Evolutionary conservation across 2,797 vertebrate genomes (phyloP).

Genomic region (Neosilurus hyrtlii): DNA sequence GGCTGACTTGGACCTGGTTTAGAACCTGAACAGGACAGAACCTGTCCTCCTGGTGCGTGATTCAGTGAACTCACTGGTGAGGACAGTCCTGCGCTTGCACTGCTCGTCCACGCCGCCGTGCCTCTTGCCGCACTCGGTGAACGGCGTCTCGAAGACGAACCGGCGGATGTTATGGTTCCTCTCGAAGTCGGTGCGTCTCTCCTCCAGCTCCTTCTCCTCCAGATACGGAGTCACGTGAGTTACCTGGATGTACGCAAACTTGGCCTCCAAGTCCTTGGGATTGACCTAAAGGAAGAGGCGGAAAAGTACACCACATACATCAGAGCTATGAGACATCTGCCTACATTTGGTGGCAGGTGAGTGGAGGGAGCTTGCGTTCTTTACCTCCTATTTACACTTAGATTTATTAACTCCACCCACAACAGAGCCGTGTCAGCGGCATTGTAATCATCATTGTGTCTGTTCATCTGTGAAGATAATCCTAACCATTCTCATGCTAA

Average conservation of each 20-base stretch:
- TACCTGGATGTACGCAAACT: constrained; percentile 98
- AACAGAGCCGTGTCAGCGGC: too few species aligned
- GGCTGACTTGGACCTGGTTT: neutral
- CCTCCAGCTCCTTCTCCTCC: constrained; percentile 93
- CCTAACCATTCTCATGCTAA: too few species aligned
- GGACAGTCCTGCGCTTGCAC: constrained; percentile 88
- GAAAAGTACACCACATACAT: neutral
- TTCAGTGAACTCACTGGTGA: constrained; percentile 82
- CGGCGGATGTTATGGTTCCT: constrained; percentile 94
- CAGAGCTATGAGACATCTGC: too few species aligned
- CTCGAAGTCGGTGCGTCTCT: constrained; percentile 94
- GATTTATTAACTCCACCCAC: neutral
- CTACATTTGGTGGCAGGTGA: neutral
- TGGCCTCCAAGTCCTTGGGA: constrained; percentile 94
- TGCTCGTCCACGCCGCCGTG: constrained; percentile 95
- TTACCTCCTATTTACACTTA: neutral
- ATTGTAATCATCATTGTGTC: too few species aligned
- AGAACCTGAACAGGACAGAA: neutral
- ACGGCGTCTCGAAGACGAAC: constrained; percentile 96
- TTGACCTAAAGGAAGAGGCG: constrained; percentile 77
- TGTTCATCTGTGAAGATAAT: too few species aligned
- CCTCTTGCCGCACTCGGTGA: constrained; percentile 89
- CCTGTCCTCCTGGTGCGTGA: neutral
- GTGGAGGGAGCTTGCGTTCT: neutral
- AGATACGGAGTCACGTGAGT: constrained; percentile 91